phyloP scores from a whole-genome alignment of 2,888 invertebrate species.

The Arctia plantaginis region DNA sequence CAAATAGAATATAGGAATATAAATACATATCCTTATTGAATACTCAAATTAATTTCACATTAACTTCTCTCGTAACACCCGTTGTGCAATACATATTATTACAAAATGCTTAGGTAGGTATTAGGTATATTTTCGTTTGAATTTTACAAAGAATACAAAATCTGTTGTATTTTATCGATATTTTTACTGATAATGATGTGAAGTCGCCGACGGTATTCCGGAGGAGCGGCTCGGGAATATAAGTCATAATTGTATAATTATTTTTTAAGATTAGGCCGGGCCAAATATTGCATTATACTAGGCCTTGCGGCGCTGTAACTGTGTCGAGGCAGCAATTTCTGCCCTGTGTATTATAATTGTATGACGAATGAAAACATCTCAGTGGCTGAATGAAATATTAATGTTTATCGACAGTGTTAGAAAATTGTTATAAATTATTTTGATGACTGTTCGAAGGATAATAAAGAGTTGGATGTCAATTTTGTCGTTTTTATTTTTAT shows the following conservation, averaged over 20 bases:
- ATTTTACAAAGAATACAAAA: constrained; percentile 82
- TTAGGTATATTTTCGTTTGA: constrained; percentile 84
- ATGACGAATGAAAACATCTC: constrained; percentile 79
- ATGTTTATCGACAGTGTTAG: constrained; percentile 87
- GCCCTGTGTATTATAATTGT: constrained; percentile 76
- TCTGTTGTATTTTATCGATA: constrained; percentile 85
- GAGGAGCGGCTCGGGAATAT: constrained; percentile 67
- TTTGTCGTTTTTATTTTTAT: constrained; percentile 65
- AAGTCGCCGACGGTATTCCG: constrained; percentile 62
- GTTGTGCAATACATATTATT: constrained; percentile 85
- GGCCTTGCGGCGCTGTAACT: constrained; percentile 79
- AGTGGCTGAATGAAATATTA: constrained; percentile 84
- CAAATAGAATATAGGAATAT: constrained; percentile 80
- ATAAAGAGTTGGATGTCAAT: constrained; percentile 87
- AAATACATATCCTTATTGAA: constrained; percentile 84
- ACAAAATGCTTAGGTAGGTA: constrained; percentile 84
- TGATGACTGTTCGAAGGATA: constrained; percentile 88
- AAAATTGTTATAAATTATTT: constrained; percentile 88
- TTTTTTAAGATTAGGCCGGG: constrained; percentile 85
- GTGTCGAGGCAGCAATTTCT: constrained; percentile 72
- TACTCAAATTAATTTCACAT: constrained; percentile 83
- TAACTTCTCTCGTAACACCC: constrained; percentile 77
- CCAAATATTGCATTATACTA: constrained; percentile 85
- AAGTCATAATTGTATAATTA: constrained; percentile 85
- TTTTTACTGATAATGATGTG: constrained; percentile 78